Conservation (phyloP, 2,888 invertebrate species). For the Caenorhabditis zanzibari region DNA sequence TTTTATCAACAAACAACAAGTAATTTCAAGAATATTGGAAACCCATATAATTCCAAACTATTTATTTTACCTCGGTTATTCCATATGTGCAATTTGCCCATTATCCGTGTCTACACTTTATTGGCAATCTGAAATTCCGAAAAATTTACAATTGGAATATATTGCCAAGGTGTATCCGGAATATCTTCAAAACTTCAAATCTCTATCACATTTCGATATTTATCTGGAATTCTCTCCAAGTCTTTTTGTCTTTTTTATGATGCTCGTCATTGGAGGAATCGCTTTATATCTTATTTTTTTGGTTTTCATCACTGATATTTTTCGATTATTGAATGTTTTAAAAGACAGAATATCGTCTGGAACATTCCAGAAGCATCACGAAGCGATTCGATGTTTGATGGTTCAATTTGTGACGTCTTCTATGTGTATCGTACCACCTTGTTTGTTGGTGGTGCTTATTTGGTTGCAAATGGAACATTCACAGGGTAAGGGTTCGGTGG, state of each 20-base stretch:
- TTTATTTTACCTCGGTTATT: not conserved
- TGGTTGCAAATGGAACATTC: not conserved
- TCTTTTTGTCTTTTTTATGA: not conserved
- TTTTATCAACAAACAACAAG: slow-evolving; percentile 5
- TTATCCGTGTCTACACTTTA: not conserved
- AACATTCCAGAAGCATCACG: not conserved
- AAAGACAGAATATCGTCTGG: not conserved
- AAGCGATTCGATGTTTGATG: not conserved
- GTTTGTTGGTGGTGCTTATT: not conserved
- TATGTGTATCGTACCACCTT: not conserved
- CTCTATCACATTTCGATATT: not conserved
- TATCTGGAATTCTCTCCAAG: not conserved
- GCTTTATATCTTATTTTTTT: not conserved
- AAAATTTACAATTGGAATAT: not conserved
- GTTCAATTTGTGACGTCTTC: not conserved
- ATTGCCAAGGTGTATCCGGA: not conserved
- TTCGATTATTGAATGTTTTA: not conserved
- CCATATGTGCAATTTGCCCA: not conserved
- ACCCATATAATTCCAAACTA: not conserved
- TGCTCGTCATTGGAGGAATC: not conserved
- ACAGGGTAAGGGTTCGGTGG: not conserved
- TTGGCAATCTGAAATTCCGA: not conserved
- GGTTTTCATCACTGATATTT: not conserved
- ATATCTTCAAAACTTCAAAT: not conserved
- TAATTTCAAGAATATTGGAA: not conserved